Evolutionary conservation across 1,140 invertebrate genomes (phyloP), one percentile per base, ranked within the genome.

Genomic region (Steinernema feltiae): DNA sequence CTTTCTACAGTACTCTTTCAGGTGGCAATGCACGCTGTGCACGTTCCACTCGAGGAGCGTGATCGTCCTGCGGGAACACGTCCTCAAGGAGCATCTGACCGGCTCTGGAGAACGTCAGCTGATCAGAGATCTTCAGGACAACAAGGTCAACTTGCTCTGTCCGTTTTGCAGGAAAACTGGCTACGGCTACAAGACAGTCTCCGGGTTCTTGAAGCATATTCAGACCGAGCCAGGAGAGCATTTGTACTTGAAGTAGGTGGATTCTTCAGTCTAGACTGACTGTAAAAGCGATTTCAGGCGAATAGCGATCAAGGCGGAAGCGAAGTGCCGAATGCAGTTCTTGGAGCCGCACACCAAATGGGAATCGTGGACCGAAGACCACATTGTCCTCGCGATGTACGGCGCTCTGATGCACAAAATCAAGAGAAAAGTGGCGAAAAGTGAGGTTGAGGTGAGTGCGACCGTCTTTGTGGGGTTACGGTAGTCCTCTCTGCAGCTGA

Each of bases 311-410:
- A 63, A 63, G 24, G 53, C 53, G 7, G 15, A 63, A 63, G 53
- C 53, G 24, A 63, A 63, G 24, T 63, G 53, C 24, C 15, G 53
- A 27, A 63, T 63, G 53, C 12, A 63, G 24, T 63, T 63, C 53
- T 63, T 63, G 53, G 24, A 63, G 53, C 53, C 53, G 3, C 2
- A 21, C 53, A 21, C 7, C 53, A 63, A 63, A 21, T 63, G 53
- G 53, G 53, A 63, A 63, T 63, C 53, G 15, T 63, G 53, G 53
- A 63, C 53, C 2, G 53, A 63, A 27, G 53, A 63, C 53, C 7
- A 63, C 24, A 63, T 63, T 21, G 53, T 63, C 53, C 24, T 63
- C 7, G 53, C 53, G 3, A 63, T 63, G 53, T 63, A 63, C 24
- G 53, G 53, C 12, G 53, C 53, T 3, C 24, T 63, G 15, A 63